Percentiles rank a stretch among this genome's conserved stretches.
These are phyloP conservation scores for Argyrosomus regius DNA, from an alignment of 2,797 vertebrate genomes.

Conservation along the genomic window DNA sequence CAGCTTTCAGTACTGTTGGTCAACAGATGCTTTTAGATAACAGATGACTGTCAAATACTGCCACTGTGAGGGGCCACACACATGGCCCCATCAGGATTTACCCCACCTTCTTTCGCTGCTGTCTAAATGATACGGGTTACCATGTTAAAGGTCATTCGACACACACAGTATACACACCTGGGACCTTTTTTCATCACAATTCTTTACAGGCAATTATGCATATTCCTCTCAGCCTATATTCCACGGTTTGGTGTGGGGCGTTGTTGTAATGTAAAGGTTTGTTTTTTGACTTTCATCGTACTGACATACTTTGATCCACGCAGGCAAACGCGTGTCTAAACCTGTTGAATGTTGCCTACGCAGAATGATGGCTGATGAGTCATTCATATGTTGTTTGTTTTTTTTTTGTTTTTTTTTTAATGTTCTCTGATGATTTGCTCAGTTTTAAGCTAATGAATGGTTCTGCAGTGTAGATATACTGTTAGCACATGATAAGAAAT, in stretches of 20 bases:
- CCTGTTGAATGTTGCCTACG: slow-evolving; percentile 76
- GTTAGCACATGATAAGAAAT: slow-evolving; percentile 71
- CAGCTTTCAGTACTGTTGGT: slow-evolving; percentile 70
- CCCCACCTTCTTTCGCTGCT: slow-evolving; percentile 82
- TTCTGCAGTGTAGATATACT: slow-evolving; percentile 61
- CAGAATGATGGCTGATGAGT: slow-evolving; percentile 58
- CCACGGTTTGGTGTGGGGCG: slow-evolving; percentile 64
- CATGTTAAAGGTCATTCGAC: slow-evolving; percentile 76
- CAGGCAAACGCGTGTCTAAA: slow-evolving; percentile 60
- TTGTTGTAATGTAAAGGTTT: slow-evolving; percentile 48
- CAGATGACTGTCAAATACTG: slow-evolving; percentile 76
- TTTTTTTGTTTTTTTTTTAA: neutral
- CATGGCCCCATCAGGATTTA: slow-evolving; percentile 69
- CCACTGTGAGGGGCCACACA: slow-evolving; percentile 81
- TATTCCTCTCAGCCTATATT: slow-evolving; percentile 73
- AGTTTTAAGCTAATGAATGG: slow-evolving; percentile 64
- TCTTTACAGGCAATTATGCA: slow-evolving; percentile 74
- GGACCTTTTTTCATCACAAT: slow-evolving; percentile 72
- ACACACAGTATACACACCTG: slow-evolving; percentile 64
- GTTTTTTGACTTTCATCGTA: slow-evolving; percentile 34
- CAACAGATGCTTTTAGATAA: slow-evolving; percentile 72
- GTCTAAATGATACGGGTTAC: slow-evolving; percentile 85
- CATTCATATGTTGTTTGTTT: slow-evolving; percentile 8
- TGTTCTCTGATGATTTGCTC: slow-evolving; percentile 50
- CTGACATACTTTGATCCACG: slow-evolving; percentile 56